Percentiles rank a stretch among this genome's conserved stretches.
Conservation (phyloP, 2,888 invertebrate species). For the Volucella bombylans region DNA sequence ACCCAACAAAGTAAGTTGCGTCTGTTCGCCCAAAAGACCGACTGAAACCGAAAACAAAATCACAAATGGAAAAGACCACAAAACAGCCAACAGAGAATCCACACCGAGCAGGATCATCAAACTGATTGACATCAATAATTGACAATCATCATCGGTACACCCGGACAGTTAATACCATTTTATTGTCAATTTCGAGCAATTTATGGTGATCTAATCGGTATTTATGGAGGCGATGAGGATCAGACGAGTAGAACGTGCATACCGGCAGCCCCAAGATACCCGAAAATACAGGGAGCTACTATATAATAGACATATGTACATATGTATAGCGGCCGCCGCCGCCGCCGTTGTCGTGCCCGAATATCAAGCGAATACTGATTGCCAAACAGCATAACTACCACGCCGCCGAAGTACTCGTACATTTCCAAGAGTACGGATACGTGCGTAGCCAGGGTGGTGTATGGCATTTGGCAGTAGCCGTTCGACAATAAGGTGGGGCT, state of each 20-base stretch:
- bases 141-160: conserved; percentile 74
- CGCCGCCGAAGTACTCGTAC: conserved; percentile 34
- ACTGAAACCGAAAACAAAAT: conserved; percentile 28
- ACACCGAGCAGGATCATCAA: conserved; percentile 64
- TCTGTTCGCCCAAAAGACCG: neutral
- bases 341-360: no score
- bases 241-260: conserved; percentile 47
- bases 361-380: no score
- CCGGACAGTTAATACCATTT: conserved; percentile 75
- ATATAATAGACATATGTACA: no score
- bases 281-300: conserved; percentile 44
- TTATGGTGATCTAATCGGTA: conserved; percentile 75
- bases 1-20: neutral
- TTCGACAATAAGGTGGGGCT: conserved; percentile 58
- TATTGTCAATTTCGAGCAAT: conserved; percentile 75
- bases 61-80: neutral
- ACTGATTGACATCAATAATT: conserved; percentile 72
- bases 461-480: conserved; percentile 27
- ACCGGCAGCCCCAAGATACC: conserved; percentile 29
- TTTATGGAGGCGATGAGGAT: conserved; percentile 71
- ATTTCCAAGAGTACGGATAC: no score
- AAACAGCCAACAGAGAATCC: conserved; percentile 9
- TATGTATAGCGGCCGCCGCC: no score
- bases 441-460: conserved; percentile 45
- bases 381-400: neutral